phyloP scores from a whole-genome alignment of 2,113 vertebrate species.

The Seriola quinqueradiata region DNA sequence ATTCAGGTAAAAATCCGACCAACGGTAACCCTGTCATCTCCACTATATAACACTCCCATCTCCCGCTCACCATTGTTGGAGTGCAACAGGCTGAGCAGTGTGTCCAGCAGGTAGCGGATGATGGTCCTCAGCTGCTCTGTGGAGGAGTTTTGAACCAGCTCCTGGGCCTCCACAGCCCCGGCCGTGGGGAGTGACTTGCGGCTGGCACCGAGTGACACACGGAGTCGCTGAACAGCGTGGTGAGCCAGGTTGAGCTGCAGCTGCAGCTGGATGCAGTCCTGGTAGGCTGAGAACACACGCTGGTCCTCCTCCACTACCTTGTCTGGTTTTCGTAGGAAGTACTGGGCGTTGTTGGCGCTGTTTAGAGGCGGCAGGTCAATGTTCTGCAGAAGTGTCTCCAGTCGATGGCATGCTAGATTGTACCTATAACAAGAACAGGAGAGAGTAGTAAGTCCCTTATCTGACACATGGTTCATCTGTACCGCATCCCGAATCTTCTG shows the following conservation, averaged over 20 bases:
- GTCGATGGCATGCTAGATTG: slow-evolving; percentile 96
- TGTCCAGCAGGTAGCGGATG: slow-evolving; percentile 97
- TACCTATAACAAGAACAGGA: slow-evolving; percentile 84
- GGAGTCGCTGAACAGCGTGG: slow-evolving; percentile 95
- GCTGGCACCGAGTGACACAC: slow-evolving; percentile 92
- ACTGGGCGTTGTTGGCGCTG: slow-evolving; percentile 98
- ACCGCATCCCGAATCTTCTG: too few relatives aligned
- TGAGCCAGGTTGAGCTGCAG: slow-evolving; percentile 98
- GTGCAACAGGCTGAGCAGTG: slow-evolving; percentile 96
- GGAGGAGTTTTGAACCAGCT: slow-evolving; percentile 93
- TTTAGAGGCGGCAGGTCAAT: slow-evolving; percentile 98
- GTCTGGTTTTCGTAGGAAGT: slow-evolving; percentile 97
- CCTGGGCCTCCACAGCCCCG: slow-evolving; percentile 85
- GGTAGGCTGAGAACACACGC: slow-evolving; percentile 97
- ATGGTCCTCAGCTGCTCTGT: slow-evolving; percentile 97
- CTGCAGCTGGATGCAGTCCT: slow-evolving; percentile 98
- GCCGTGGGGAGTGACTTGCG: slow-evolving; percentile 85
- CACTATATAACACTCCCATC: background rate
- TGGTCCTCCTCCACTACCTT: slow-evolving; percentile 98
- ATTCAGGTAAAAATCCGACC: background rate
- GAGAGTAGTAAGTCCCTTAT: background rate
- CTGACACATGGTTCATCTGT: background rate
- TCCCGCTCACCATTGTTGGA: slow-evolving; percentile 92
- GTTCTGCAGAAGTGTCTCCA: slow-evolving; percentile 97
- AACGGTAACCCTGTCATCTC: background rate